Percentiles rank a stretch among this genome's conserved stretches.
These are phyloP conservation scores for Leucoraja ocellata DNA, from an alignment of 2,797 vertebrate species.

Conservation along the genomic window DNA sequence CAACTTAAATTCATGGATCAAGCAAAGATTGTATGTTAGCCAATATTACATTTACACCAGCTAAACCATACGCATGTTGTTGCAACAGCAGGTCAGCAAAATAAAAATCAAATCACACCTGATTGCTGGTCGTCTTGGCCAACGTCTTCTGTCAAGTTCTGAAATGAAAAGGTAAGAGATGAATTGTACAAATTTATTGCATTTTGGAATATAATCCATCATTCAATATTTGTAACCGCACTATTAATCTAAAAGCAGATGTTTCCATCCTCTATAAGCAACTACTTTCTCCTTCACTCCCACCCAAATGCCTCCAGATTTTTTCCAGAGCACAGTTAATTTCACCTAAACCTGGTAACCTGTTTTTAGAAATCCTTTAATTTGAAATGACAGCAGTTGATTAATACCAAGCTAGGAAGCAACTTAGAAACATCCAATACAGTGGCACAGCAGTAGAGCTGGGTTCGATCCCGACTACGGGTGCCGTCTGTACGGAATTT, in stretches of 20 bases:
- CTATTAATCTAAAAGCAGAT: not conserved
- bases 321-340: too few species aligned
- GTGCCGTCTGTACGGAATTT: too few species aligned
- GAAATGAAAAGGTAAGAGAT: slow-evolving; percentile 39
- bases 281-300: too few species aligned
- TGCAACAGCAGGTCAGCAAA: not conserved
- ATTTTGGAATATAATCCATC: not conserved
- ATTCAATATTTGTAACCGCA: not conserved
- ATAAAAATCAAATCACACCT: slow-evolving; percentile 61
- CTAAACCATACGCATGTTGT: not conserved
- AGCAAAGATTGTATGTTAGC: not conserved
- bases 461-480: too few species aligned
- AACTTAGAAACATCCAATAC: not conserved
- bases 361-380: not conserved
- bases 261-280: too few species aligned
- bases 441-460: too few species aligned
- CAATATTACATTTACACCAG: not conserved
- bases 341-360: not conserved
- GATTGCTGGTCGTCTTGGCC: slow-evolving; percentile 86
- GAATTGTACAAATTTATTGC: not conserved
- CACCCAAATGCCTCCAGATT: too few species aligned
- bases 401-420: not conserved
- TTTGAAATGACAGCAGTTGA: not conserved
- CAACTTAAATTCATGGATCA: not conserved
- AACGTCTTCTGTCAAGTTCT: slow-evolving; percentile 97